Evolutionary conservation across 2,113 vertebrate species (phyloP).

Genomic region (Pristiophorus japonicus): DNA sequence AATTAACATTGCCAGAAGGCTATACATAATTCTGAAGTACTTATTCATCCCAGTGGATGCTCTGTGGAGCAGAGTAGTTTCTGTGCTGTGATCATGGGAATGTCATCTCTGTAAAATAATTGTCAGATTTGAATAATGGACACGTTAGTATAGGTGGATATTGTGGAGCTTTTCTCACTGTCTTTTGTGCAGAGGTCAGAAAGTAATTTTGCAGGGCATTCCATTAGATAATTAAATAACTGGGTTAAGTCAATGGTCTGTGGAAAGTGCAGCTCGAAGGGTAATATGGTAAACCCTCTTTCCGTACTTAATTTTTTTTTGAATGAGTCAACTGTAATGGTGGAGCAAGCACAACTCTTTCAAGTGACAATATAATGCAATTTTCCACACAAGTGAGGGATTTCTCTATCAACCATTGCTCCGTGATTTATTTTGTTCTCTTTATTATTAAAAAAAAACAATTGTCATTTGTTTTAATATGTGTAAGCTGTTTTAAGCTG

Average conservation of each 20-base stretch:
- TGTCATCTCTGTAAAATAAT: background rate
- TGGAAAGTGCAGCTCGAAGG: background rate
- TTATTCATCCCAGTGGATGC: background rate
- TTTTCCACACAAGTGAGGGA: background rate
- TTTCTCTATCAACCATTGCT: background rate
- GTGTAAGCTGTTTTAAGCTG: background rate
- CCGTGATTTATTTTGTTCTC: background rate
- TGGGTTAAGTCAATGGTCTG: background rate
- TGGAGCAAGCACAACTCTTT: background rate
- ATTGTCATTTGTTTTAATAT: background rate
- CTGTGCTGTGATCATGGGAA: background rate
- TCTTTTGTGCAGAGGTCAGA: background rate
- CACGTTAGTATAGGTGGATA: background rate
- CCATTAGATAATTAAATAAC: background rate
- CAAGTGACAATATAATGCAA: background rate
- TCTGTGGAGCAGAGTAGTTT: background rate
- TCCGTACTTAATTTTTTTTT: background rate
- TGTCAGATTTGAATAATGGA: background rate
- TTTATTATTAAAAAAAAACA: background rate
- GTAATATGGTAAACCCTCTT: background rate
- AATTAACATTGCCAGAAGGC: background rate
- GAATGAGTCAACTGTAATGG: background rate
- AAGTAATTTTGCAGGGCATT: background rate
- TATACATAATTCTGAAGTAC: too few relatives aligned
- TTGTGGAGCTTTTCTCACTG: background rate